Evolutionary conservation across 2,113 vertebrate species (phyloP).

Genomic region (Orycteropus afer): DNA sequence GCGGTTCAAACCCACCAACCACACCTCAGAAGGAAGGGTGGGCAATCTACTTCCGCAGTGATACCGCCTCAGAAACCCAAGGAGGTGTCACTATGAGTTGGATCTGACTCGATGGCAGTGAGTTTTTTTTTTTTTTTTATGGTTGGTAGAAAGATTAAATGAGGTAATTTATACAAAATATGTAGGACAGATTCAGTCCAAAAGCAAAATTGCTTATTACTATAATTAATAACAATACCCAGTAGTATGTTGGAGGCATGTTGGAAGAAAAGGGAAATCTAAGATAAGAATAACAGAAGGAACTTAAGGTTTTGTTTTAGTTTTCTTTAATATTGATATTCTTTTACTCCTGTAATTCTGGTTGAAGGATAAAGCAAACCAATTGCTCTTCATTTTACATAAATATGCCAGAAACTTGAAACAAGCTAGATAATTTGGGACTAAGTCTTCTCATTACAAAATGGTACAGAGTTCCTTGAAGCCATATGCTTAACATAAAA

Average conservation of each 20-base stretch:
- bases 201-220: slow-evolving; percentile 16
- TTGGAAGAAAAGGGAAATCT: slow-evolving; percentile 34
- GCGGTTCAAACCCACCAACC: too few relatives aligned
- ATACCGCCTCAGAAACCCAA: too few relatives aligned
- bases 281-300: slow-evolving; percentile 6
- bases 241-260: neutral
- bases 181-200: neutral
- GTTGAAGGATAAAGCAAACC: neutral
- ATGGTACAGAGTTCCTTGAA: slow-evolving; percentile 29
- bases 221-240: slow-evolving; percentile 30
- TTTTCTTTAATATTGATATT: slow-evolving; percentile 13
- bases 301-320: slow-evolving; percentile 3
- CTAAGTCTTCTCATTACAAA: slow-evolving; percentile 39
- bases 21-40: too few relatives aligned
- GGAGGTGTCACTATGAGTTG: too few relatives aligned
- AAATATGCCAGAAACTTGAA: slow-evolving; percentile 43
- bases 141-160: slow-evolving; percentile 35
- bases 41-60: too few relatives aligned
- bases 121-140: too few relatives aligned
- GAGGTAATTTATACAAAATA: slow-evolving; percentile 36
- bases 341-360: neutral
- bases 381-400: slow-evolving; percentile 27
- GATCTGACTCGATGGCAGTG: too few relatives aligned
- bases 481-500: slow-evolving; percentile 42
- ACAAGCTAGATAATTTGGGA: slow-evolving; percentile 31